These are phyloP conservation scores for Anodontia alba DNA, from an alignment of 2,888 invertebrate genomes.

Conservation along the genomic window DNA sequence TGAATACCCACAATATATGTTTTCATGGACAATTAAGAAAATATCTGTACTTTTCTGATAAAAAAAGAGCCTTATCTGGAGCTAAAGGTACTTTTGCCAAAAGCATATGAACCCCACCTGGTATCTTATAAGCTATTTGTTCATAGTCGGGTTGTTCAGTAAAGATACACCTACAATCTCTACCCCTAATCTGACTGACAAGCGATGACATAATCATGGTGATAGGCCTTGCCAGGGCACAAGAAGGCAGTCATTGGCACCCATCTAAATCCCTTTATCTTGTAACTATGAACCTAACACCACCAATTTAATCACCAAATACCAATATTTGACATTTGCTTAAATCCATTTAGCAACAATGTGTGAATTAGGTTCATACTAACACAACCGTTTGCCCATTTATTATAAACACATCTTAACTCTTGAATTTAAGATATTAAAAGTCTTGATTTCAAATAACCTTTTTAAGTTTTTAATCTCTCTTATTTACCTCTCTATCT, in stretches of 20 bases:
- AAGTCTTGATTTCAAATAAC: conserved; percentile 1
- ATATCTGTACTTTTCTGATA: no score
- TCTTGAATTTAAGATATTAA: neutral
- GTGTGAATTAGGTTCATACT: conserved; percentile 47
- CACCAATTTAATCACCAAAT: conserved; percentile 26
- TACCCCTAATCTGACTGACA: neutral
- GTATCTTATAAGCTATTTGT: neutral
- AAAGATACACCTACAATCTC: conserved; percentile 17
- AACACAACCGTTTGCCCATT: neutral
- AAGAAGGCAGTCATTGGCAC: neutral
- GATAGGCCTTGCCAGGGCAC: neutral
- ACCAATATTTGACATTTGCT: conserved; percentile 53
- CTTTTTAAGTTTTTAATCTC: neutral
- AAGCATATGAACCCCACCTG: no score
- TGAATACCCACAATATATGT: no score
- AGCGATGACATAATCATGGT: neutral
- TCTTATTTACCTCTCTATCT: neutral
- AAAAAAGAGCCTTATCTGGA: no score
- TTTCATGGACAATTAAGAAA: no score
- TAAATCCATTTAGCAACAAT: conserved; percentile 49
- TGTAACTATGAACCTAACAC: conserved; percentile 38
- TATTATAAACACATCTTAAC: neutral
- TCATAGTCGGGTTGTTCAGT: conserved; percentile 2
- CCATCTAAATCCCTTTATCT: conserved; percentile 34
- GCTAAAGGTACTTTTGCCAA: no score